phyloP scores from a whole-genome alignment of 2,797 vertebrate species.

The Pelobates cultripes region DNA sequence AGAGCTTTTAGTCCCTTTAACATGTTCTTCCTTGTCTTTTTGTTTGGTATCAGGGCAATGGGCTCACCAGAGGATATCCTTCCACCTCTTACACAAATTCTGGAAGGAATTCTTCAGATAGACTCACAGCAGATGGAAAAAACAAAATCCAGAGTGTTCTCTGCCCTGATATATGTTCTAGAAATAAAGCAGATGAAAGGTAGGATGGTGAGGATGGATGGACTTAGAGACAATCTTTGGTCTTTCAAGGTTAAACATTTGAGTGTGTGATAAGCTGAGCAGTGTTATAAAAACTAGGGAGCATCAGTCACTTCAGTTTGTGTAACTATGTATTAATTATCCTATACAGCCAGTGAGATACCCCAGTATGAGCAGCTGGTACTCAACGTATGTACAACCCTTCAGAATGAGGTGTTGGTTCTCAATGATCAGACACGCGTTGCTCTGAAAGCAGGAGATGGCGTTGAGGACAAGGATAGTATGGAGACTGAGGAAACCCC shows the following conservation, averaged over 20 bases:
- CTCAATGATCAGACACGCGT: conserved; percentile 89
- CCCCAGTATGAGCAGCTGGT: conserved; percentile 94
- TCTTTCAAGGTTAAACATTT: not conserved
- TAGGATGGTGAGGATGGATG: conserved; percentile 60
- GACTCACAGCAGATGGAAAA: conserved; percentile 92
- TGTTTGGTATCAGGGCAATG: conserved; percentile 77
- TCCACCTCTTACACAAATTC: conserved; percentile 86
- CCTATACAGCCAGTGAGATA: conserved; percentile 68
- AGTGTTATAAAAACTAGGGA: no score
- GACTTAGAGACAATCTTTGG: not conserved
- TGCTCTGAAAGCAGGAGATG: conserved; percentile 68
- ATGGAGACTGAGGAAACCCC: conserved; percentile 92
- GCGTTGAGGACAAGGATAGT: conserved; percentile 87
- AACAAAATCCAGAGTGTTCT: conserved; percentile 94
- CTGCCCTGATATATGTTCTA: conserved; percentile 88
- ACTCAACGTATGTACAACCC: conserved; percentile 88
- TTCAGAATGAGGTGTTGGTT: conserved; percentile 87
- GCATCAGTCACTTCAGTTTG: no score
- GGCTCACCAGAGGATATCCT: conserved; percentile 85
- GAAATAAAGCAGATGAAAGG: conserved; percentile 92
- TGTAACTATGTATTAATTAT: no score
- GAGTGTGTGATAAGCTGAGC: no score
- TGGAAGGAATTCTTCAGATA: conserved; percentile 90
- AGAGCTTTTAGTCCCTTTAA: no score
- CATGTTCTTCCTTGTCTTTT: not conserved